phyloP scores from a whole-genome alignment of 2,888 invertebrate genomes.

The Caenorhabditis sp. region DNA sequence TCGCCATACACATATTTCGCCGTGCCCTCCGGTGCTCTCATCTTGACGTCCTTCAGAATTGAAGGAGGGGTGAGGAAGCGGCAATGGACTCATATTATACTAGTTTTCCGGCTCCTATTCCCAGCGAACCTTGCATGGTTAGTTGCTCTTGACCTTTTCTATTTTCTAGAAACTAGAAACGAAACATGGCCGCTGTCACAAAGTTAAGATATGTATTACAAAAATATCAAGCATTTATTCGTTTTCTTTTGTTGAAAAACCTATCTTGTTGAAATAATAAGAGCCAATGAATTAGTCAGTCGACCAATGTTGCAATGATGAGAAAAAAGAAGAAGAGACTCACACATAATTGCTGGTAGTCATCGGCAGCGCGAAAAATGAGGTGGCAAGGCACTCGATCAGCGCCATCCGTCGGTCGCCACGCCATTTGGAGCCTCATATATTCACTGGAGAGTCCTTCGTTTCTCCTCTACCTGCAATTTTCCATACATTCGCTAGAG shows the following conservation, averaged over 20 bases:
- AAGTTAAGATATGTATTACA: no score
- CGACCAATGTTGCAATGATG: background rate
- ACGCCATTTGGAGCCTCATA: conserved; percentile 24
- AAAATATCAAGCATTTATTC: no score
- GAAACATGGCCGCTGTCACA: background rate
- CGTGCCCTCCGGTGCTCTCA: conserved; percentile 15
- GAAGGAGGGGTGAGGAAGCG: conserved; percentile 11
- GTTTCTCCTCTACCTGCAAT: conserved; percentile 45
- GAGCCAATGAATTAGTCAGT: conserved; percentile 5
- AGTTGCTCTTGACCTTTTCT: conserved; percentile 25
- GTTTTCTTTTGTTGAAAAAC: no score
- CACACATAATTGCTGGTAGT: conserved; percentile 41
- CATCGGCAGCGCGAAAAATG: background rate
- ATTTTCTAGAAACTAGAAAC: no score
- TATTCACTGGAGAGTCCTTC: conserved; percentile 16
- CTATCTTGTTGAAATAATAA: no score
- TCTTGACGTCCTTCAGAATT: conserved; percentile 45
- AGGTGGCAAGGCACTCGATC: conserved; percentile 18
- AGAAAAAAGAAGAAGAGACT: conserved; percentile 18
- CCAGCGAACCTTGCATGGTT: conserved; percentile 47
- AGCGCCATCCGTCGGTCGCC: conserved; percentile 30
- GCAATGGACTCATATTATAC: conserved; percentile 59
- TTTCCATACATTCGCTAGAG: conserved; percentile 59
- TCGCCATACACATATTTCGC: conserved; percentile 46
- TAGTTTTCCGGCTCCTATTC: conserved; percentile 55